Evolutionary conservation across 2,888 invertebrate genomes (phyloP), one percentile per base, ranked within the genome.

Genomic region (Drosophila putrida): DNA sequence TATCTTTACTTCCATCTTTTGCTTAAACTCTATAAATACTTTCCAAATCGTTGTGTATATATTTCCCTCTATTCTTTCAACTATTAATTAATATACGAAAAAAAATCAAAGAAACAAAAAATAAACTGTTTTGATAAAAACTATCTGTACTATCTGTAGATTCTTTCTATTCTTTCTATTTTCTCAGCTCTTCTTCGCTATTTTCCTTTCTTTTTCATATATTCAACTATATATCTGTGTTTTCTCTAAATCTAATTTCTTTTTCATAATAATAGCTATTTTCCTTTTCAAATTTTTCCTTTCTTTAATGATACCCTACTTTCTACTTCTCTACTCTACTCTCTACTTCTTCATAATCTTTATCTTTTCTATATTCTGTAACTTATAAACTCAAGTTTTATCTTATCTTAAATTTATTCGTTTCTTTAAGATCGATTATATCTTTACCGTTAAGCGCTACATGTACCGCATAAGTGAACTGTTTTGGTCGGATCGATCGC

Each of bases 1-100:
- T 28, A 8, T 49, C 44, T 53, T 8, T 10, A 15, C 9, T 27
- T 11, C 41, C 53, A 9, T 46, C 20, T 43, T 31, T 15, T 25
- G 31, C 11, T 50, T 2, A 20, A 28, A 6, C 31, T 64, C 35
- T 67, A 47, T 31, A 50, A 63, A 59, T 69, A 39, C 67, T 59
- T 33, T 51, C 27, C 46, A 25, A 78, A 57, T 72, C 61, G 50
- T 82, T 85, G 80, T 81, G 81, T 81, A 81, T 47, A 82, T 82
- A 85, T 80, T 82, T 85, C 64, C 64, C 47, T 31, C 51, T 69
- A 55, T 55, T 9, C 35, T 67, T 60, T 49, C 53, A 33, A 51
- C 57, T 65, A 41, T 65, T 59, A 61, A 70, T 59, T 63, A 64
- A 69, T 69, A 79, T 54, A 75, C 47, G 75, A 70, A 47, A 64